Evolutionary conservation across 2,888 invertebrate genomes (phyloP).

Genomic region (Apamea crenata): DNA sequence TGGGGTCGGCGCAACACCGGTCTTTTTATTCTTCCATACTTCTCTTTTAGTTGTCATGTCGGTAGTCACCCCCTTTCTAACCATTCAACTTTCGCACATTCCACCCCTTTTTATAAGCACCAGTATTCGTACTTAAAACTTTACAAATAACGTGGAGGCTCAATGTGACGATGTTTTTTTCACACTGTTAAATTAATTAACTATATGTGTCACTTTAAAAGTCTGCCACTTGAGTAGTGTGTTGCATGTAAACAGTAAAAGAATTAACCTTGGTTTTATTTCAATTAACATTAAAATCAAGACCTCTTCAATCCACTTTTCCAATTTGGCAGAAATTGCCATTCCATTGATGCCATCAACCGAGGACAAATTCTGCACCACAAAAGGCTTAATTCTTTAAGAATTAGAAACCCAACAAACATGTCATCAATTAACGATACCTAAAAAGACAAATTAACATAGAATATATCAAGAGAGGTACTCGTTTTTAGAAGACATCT

Average conservation of each 20-base stretch:
- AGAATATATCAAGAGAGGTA: conserved; percentile 30
- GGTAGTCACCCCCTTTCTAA: neutral
- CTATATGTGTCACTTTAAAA: neutral
- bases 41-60: neutral
- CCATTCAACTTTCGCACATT: neutral
- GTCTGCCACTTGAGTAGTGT: neutral
- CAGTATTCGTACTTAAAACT: neutral
- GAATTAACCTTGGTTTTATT: conserved; percentile 5
- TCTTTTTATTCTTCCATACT: neutral
- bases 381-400: conserved; percentile 4
- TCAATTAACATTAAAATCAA: neutral
- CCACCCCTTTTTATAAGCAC: neutral
- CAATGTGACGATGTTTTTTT: neutral
- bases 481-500: conserved; percentile 44
- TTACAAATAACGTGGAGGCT: neutral
- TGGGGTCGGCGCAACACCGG: neutral
- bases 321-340: neutral
- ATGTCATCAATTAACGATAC: conserved; percentile 29
- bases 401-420: conserved; percentile 29
- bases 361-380: neutral
- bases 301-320: neutral
- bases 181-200: neutral
- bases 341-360: neutral
- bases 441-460: conserved; percentile 42
- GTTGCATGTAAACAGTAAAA: neutral